These are phyloP conservation scores for Varecia variegata DNA, from an alignment of 2,797 vertebrate genomes.

Conservation along the genomic window DNA sequence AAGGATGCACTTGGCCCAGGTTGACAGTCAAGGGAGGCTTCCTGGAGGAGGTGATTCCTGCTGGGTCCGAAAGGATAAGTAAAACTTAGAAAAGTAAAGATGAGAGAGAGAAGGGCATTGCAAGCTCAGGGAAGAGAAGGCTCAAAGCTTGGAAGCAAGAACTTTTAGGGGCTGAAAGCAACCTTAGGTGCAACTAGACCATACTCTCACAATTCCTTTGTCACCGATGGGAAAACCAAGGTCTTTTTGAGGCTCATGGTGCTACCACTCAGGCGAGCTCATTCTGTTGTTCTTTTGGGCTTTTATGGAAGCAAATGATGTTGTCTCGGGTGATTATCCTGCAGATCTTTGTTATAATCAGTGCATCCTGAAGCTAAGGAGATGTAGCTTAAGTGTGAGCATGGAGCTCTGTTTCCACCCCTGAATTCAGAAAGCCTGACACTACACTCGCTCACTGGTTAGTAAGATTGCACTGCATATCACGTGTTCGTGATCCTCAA, in stretches of 20 bases:
- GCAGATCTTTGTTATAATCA: neutral
- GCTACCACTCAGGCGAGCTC: neutral
- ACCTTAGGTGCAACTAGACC: neutral
- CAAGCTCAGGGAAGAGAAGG: neutral
- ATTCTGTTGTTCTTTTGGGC: neutral
- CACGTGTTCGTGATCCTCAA: fast-evolving
- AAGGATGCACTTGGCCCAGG: neutral
- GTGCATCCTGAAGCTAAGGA: neutral
- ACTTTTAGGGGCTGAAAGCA: neutral
- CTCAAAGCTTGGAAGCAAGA: neutral
- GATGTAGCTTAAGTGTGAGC: neutral
- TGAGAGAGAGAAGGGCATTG: neutral
- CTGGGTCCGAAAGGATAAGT: neutral
- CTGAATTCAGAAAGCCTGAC: neutral
- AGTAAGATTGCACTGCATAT: neutral
- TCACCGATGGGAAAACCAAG: neutral
- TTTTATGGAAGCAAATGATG: neutral
- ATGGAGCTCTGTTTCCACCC: neutral
- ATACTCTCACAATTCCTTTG: neutral
- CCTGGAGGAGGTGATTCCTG: neutral
- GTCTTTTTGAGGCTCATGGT: neutral
- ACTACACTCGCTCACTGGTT: neutral
- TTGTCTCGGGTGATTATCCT: neutral
- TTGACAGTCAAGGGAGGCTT: neutral
- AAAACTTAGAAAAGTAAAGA: neutral